A percentile compares a stretch with the other conserved stretches of the same genome.
Conservation (phyloP, 1,140 invertebrate species). For the Zophobas morio region DNA sequence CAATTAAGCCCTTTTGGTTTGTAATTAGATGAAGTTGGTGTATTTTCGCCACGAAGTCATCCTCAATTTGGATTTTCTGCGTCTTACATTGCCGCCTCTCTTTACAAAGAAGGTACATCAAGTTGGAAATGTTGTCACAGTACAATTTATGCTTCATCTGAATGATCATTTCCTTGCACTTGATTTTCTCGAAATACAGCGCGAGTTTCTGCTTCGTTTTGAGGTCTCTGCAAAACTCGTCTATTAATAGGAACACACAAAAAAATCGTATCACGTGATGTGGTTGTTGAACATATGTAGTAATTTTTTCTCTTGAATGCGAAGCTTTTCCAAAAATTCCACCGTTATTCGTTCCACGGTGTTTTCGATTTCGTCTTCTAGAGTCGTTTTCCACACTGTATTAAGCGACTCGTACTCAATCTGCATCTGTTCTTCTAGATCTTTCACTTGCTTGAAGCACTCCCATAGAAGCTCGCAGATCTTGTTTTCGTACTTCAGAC, state of each 20-base stretch:
- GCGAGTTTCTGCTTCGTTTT: slow-evolving; percentile 21
- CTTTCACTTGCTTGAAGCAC: slow-evolving; percentile 43
- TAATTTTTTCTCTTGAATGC: slow-evolving; percentile 57
- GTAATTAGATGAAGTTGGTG: slow-evolving; percentile 50
- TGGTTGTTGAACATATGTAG: slow-evolving; percentile 64
- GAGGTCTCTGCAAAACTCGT: neutral
- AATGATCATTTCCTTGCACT: slow-evolving; percentile 13
- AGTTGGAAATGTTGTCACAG: slow-evolving; percentile 66
- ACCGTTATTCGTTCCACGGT: slow-evolving; percentile 63
- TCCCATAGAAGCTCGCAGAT: slow-evolving; percentile 36
- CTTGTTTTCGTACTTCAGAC: slow-evolving; percentile 40
- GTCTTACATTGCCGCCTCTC: slow-evolving; percentile 65
- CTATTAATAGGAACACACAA: neutral
- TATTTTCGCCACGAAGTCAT: slow-evolving; percentile 60
- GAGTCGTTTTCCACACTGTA: slow-evolving; percentile 59
- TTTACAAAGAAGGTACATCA: slow-evolving; percentile 67
- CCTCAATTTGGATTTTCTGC: slow-evolving; percentile 62
- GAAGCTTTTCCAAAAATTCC: slow-evolving; percentile 65
- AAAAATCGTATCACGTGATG: slow-evolving; percentile 60
- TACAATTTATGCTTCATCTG: slow-evolving; percentile 62
- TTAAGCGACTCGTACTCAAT: slow-evolving; percentile 56
- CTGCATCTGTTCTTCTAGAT: slow-evolving; percentile 41
- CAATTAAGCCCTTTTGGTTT: slow-evolving; percentile 51
- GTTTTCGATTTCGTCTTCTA: slow-evolving; percentile 60
- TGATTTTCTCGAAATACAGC: neutral